phyloP scores from a whole-genome alignment of 2,113 vertebrate species.

The Gymnorhina tibicen region DNA sequence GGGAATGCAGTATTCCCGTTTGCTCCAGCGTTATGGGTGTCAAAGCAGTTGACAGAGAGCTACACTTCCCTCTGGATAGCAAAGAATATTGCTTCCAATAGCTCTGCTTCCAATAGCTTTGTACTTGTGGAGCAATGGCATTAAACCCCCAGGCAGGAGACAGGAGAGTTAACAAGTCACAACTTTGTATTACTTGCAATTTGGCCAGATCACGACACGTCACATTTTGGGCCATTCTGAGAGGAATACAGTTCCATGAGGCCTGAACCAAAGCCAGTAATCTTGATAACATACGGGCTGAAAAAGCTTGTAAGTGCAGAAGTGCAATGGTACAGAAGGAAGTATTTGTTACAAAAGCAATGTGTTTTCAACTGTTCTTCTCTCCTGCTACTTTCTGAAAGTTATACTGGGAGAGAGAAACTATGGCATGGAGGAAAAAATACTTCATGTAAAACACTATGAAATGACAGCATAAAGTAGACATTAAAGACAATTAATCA shows the following conservation, averaged over 20 bases:
- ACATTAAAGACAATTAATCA: neutral
- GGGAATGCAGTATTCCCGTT: neutral
- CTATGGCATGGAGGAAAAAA: neutral
- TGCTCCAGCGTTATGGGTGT: fast-evolving
- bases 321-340: neutral
- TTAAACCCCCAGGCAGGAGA: neutral
- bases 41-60: neutral
- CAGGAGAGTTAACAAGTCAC: neutral
- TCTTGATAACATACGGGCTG: neutral
- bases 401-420: neutral
- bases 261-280: neutral
- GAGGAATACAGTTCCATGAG: neutral
- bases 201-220: neutral
- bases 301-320: neutral
- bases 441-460: neutral
- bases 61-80: neutral
- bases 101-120: no score
- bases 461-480: neutral
- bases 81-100: neutral
- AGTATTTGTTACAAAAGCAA: neutral
- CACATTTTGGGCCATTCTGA: neutral
- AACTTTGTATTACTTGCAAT: neutral
- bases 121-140: neutral
- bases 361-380: neutral
- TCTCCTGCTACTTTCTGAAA: neutral